A percentile compares a stretch with the other conserved stretches of the same genome.
phyloP scores from a whole-genome alignment of 2,888 invertebrate genomes.

The Lycocerus yunnanus region DNA sequence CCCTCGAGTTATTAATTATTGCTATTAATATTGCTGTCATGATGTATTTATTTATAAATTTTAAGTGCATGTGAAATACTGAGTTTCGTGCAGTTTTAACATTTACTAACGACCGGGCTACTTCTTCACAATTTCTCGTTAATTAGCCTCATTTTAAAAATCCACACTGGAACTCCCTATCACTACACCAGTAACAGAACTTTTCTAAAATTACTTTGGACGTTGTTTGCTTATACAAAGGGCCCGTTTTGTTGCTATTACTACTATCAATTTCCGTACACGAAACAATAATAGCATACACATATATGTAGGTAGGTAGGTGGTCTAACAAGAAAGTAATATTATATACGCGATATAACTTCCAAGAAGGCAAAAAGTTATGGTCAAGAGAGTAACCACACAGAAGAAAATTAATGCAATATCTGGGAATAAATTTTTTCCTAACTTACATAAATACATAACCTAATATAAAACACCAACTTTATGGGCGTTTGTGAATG shows the following conservation, averaged over 20 bases:
- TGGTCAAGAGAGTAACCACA: conserved; percentile 26
- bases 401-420: conserved; percentile 33
- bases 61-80: background rate
- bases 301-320: conserved; percentile 20
- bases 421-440: conserved; percentile 21
- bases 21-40: background rate
- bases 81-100: background rate
- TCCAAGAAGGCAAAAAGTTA: conserved; percentile 25
- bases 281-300: conserved; percentile 7
- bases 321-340: conserved; percentile 34
- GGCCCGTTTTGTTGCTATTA: background rate
- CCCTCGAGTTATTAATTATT: background rate
- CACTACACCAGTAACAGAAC: too few relatives aligned
- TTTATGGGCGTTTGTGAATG: conserved; percentile 24
- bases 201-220: too few relatives aligned
- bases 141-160: background rate
- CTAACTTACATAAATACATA: conserved; percentile 18
- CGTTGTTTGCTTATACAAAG: too few relatives aligned
- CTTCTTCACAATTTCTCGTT: background rate
- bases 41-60: background rate
- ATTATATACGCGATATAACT: conserved; percentile 28
- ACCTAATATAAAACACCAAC: conserved; percentile 14
- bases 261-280: conserved; percentile 9
- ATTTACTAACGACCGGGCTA: background rate
- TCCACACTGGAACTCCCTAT: too few relatives aligned